Percentiles rank a stretch among this genome's conserved stretches.
Conservation (phyloP, 2,113 vertebrate genomes). For the Barnardius zonarius region DNA sequence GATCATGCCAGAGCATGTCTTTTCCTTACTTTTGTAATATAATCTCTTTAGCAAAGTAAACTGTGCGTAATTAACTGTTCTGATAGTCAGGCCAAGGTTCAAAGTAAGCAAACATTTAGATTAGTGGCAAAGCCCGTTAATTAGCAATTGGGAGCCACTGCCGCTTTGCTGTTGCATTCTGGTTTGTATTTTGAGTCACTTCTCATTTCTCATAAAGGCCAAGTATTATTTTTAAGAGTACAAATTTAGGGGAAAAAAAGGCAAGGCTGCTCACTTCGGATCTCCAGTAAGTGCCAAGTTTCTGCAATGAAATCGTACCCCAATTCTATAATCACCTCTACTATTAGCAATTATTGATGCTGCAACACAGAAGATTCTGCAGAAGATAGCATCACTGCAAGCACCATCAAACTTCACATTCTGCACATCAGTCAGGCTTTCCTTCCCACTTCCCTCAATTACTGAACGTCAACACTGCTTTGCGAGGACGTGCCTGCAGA, state of each 20-base stretch:
- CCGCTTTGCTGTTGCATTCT: neutral
- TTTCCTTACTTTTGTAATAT: neutral
- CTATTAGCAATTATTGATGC: neutral
- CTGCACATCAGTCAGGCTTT: neutral
- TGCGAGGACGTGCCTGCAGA: neutral
- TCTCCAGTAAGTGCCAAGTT: neutral
- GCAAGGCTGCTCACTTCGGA: neutral
- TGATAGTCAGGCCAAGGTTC: slow-evolving; percentile 22
- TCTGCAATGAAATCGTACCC: neutral
- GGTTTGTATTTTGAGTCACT: neutral
- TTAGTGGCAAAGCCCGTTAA: neutral
- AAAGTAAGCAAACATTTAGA: neutral
- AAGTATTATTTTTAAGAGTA: neutral
- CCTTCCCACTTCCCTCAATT: neutral
- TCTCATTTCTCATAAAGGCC: neutral
- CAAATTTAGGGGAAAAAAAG: neutral
- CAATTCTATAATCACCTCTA: neutral
- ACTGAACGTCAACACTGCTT: accelerated
- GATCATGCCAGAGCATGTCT: neutral
- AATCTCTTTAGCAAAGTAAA: neutral
- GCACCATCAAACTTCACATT: neutral
- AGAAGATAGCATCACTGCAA: neutral
- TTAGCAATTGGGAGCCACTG: neutral
- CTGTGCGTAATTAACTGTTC: neutral
- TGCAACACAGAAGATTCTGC: neutral